phyloP scores from a whole-genome alignment of 2,888 invertebrate genomes.

The Crocallis elinguaria region DNA sequence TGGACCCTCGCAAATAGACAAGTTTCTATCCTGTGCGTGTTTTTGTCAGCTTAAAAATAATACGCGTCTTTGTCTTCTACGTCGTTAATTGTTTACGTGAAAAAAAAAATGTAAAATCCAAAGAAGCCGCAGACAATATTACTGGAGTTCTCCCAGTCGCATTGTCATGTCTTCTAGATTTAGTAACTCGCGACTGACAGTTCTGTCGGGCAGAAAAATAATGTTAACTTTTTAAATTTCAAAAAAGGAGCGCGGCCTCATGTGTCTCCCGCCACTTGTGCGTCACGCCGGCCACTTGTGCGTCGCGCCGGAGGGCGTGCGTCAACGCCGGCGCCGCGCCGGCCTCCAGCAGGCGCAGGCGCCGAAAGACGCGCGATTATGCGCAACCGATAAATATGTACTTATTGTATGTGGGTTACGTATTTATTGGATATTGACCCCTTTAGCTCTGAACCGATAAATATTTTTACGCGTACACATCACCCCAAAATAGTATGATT shows the following conservation, averaged over 20 bases:
- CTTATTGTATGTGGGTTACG: slow-evolving; percentile 29
- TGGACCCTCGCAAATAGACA: too few relatives aligned
- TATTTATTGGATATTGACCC: slow-evolving; percentile 51
- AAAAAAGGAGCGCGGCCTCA: slow-evolving; percentile 5
- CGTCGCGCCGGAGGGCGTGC: slow-evolving; percentile 32
- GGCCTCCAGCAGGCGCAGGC: slow-evolving; percentile 33
- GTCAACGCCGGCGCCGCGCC: slow-evolving; percentile 35
- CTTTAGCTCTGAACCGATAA: slow-evolving; percentile 39
- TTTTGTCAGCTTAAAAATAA: too few relatives aligned
- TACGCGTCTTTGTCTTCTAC: too few relatives aligned
- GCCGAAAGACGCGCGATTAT: slow-evolving; percentile 38
- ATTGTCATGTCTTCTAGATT: too few relatives aligned
- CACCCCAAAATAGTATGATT: slow-evolving; percentile 32
- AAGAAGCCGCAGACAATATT: too few relatives aligned
- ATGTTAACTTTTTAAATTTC: neutral
- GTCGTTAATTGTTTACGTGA: too few relatives aligned
- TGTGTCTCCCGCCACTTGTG: slow-evolving; percentile 3
- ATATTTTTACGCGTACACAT: slow-evolving; percentile 35
- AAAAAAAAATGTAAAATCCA: too few relatives aligned
- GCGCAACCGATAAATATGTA: slow-evolving; percentile 14
- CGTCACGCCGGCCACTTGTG: slow-evolving; percentile 3
- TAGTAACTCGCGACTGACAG: neutral
- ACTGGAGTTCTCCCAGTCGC: too few relatives aligned
- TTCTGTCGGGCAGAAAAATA: neutral
- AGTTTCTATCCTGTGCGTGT: too few relatives aligned